phyloP scores from a whole-genome alignment of 2,797 vertebrate genomes.

The Pelodytes ibericus region DNA sequence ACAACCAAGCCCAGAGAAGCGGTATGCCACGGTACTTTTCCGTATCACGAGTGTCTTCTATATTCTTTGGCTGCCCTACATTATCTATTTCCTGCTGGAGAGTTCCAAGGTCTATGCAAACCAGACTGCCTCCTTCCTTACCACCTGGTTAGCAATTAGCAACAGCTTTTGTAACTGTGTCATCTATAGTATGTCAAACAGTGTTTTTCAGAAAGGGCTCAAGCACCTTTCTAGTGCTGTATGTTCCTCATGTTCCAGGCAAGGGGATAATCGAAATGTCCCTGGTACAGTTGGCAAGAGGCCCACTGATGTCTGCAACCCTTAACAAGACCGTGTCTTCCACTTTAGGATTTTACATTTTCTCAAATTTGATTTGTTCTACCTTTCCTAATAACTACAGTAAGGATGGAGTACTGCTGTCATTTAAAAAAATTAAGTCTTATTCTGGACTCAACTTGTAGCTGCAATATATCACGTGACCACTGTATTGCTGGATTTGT shows the following conservation, averaged over 20 bases:
- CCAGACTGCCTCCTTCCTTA: constrained; percentile 88
- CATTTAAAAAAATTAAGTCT: constrained; percentile 9
- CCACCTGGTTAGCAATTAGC: constrained; percentile 98
- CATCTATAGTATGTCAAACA: constrained; percentile 98
- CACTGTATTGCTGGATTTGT: constrained; percentile 12
- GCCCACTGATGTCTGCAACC: constrained; percentile 70
- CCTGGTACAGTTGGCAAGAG: constrained; percentile 75
- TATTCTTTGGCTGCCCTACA: constrained; percentile 96
- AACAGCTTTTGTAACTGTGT: constrained; percentile 99
- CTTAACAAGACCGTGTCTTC: constrained; percentile 62
- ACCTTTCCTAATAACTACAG: too few relatives aligned
- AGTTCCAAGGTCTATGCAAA: constrained; percentile 88
- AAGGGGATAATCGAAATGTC: constrained; percentile 81
- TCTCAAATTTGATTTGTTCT: constrained; percentile 1
- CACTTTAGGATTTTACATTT: neutral
- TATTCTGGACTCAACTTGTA: constrained; percentile 2
- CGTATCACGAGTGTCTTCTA: constrained; percentile 98
- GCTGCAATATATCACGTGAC: neutral
- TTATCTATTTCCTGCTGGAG: constrained; percentile 95
- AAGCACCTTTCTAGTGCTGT: constrained; percentile 84
- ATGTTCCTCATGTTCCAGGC: constrained; percentile 87
- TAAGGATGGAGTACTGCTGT: too few relatives aligned
- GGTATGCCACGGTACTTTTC: constrained; percentile 94
- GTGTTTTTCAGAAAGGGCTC: constrained; percentile 93
- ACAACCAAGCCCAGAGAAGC: constrained; percentile 87